Conservation (phyloP, 1,140 invertebrate species). For the Mya arenaria region DNA sequence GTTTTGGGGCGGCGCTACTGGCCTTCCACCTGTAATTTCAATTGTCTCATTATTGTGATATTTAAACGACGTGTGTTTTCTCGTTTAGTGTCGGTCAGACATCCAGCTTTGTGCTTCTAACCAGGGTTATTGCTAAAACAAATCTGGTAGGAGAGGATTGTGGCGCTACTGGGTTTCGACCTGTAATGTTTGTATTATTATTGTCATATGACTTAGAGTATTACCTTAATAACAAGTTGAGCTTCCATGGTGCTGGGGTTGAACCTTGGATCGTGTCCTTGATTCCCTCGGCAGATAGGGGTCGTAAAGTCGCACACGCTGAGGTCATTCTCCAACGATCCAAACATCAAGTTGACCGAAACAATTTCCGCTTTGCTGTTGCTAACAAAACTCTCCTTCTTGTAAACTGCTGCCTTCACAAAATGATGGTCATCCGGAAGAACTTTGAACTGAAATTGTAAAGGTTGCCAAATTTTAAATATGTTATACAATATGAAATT, state of each 20-base stretch:
- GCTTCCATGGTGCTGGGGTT: constrained; percentile 39
- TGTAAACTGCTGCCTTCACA: neutral
- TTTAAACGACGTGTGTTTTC: too few species aligned
- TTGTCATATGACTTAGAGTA: neutral
- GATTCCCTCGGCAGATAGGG: constrained; percentile 52
- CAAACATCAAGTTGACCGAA: constrained; percentile 58
- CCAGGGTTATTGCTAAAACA: too few species aligned
- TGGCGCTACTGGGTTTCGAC: too few species aligned
- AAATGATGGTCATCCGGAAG: constrained; percentile 6
- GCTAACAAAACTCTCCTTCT: neutral
- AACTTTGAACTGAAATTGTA: constrained; percentile 5
- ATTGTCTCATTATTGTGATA: too few species aligned
- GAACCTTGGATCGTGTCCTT: constrained; percentile 61
- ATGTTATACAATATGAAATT: too few species aligned
- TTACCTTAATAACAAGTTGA: neutral
- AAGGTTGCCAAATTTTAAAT: too few species aligned
- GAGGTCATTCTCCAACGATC: constrained; percentile 59
- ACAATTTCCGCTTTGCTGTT: neutral
- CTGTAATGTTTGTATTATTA: neutral
- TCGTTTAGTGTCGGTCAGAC: too few species aligned
- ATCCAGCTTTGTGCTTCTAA: too few species aligned
- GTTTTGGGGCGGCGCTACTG: too few species aligned
- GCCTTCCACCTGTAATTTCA: too few species aligned
- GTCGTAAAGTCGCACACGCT: constrained; percentile 53
- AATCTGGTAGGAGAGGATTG: too few species aligned